Percentiles rank a stretch among this genome's conserved stretches.
phyloP scores from a whole-genome alignment of 2,113 vertebrate species.

The Brachirus orientalis region DNA sequence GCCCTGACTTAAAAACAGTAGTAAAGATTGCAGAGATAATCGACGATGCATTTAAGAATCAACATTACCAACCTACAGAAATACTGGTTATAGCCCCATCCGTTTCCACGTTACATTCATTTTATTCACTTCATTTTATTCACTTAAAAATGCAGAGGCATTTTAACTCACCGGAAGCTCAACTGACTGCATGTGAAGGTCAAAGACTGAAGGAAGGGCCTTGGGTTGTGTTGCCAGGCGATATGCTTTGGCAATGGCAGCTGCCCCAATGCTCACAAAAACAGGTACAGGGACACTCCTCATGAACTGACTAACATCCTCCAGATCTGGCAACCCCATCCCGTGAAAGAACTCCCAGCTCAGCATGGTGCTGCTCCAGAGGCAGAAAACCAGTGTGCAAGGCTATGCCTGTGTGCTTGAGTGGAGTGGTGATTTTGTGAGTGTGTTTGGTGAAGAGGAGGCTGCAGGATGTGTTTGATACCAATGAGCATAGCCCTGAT shows the following conservation, averaged over 20 bases:
- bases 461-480: not conserved
- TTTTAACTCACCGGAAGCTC: constrained; percentile 85
- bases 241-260: constrained; percentile 88
- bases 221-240: constrained; percentile 90
- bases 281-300: constrained; percentile 85
- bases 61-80: not conserved
- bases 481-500: not conserved
- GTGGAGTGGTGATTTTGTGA: not conserved
- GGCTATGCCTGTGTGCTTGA: not conserved
- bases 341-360: constrained; percentile 86
- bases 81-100: not conserved
- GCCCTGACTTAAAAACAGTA: no score
- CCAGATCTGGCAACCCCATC: constrained; percentile 86
- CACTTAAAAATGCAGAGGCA: not conserved
- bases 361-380: constrained; percentile 75
- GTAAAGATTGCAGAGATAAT: no score
- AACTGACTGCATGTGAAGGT: constrained; percentile 90
- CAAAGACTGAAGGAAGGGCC: constrained; percentile 85
- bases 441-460: not conserved
- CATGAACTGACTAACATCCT: constrained; percentile 86
- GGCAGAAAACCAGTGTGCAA: no score
- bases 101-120: not conserved
- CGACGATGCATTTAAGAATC: no score
- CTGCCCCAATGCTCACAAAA: constrained; percentile 88
- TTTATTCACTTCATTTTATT: not conserved